Conservation (phyloP, 2,113 vertebrate species). For the Engystomops pustulosus region DNA sequence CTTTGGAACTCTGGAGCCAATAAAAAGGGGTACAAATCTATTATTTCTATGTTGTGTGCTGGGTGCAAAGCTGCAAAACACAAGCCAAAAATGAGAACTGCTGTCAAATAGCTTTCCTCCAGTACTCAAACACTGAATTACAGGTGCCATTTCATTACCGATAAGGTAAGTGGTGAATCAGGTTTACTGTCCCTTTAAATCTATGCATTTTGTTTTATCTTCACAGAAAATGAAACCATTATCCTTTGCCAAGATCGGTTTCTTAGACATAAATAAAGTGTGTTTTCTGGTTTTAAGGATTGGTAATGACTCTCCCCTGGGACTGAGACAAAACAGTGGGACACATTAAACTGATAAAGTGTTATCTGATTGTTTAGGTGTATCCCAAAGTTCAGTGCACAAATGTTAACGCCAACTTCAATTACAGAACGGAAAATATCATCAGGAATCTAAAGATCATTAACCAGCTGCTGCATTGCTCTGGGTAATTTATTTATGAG, state of each 20-base stretch:
- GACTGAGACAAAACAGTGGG: conserved; percentile 29
- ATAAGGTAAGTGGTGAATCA: background rate
- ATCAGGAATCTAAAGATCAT: conserved; percentile 54
- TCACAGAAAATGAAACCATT: background rate
- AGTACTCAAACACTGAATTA: no score
- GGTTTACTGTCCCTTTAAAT: background rate
- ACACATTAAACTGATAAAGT: conserved; percentile 40
- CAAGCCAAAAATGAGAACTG: background rate
- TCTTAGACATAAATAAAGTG: conserved; percentile 14
- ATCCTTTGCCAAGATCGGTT: background rate
- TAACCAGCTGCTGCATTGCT: conserved; percentile 55
- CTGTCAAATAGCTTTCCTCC: background rate
- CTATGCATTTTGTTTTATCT: background rate
- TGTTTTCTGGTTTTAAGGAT: conserved; percentile 27
- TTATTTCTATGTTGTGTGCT: no score
- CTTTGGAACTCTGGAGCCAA: no score
- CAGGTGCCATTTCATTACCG: no score
- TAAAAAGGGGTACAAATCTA: no score
- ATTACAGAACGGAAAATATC: conserved; percentile 48
- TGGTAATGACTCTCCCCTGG: conserved; percentile 9
- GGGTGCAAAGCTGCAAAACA: background rate
- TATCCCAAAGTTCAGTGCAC: conserved; percentile 47
- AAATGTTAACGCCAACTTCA: conserved; percentile 52
- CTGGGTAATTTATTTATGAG: conserved; percentile 51
- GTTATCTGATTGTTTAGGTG: conserved; percentile 47